phyloP scores from a whole-genome alignment of 2,113 vertebrate genomes.

The Cyphomyrus discorhynchus region DNA sequence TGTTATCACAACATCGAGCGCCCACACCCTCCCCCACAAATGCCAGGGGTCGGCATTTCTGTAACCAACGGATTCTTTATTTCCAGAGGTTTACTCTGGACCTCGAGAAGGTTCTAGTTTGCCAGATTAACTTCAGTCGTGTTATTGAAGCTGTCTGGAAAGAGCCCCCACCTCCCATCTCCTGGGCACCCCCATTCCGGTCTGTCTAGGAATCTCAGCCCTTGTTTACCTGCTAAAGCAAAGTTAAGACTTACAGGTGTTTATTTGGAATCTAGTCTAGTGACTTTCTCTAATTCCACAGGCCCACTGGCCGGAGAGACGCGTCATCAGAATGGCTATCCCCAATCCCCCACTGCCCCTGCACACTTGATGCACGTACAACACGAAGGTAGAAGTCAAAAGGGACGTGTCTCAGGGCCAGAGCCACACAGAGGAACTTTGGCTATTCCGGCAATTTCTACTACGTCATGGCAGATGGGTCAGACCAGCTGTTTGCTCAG shows the following conservation, averaged over 20 bases:
- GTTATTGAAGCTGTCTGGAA: constrained; percentile 63
- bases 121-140: constrained; percentile 55
- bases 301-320: constrained; percentile 7
- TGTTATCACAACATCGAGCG: not conserved
- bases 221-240: constrained; percentile 43
- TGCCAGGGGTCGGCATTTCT: not conserved
- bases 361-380: not conserved
- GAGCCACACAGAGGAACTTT: constrained; percentile 31
- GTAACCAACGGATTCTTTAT: not conserved
- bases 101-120: constrained; percentile 23
- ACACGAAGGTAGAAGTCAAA: not conserved
- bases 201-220: constrained; percentile 45
- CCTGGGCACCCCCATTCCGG: constrained; percentile 30
- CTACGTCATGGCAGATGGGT: constrained; percentile 52
- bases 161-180: constrained; percentile 32
- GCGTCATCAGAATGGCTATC: not conserved
- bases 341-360: not conserved
- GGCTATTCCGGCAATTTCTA: constrained; percentile 49
- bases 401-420: constrained; percentile 25
- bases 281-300: constrained; percentile 6
- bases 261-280: constrained; percentile 22
- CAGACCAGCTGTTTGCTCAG: constrained; percentile 60
- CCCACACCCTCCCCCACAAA: not conserved
- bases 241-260: constrained; percentile 7
- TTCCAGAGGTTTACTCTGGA: constrained; percentile 45